Percentiles rank a stretch among this genome's conserved stretches.
These are phyloP conservation scores for Drosophila falleni DNA, from an alignment of 2,888 invertebrate species.

Conservation along the genomic window DNA sequence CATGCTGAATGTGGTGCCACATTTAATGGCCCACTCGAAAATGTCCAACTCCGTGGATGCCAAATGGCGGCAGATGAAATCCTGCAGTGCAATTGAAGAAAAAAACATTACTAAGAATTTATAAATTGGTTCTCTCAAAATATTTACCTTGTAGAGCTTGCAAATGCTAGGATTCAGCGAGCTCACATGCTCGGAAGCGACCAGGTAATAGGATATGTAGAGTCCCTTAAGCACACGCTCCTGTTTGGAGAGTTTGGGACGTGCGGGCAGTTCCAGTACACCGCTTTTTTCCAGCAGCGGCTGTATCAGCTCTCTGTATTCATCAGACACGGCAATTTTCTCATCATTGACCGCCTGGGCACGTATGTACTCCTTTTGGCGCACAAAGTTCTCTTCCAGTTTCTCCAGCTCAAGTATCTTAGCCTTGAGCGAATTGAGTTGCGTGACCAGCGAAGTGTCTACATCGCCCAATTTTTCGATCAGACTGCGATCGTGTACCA, in stretches of 20 bases:
- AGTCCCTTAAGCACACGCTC: constrained; percentile 87
- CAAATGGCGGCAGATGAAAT: constrained; percentile 86
- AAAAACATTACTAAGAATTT: not conserved
- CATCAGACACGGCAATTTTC: constrained; percentile 83
- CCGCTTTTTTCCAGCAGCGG: constrained; percentile 77
- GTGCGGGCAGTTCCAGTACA: constrained; percentile 60
- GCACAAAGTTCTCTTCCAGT: constrained; percentile 87
- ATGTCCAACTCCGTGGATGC: constrained; percentile 87
- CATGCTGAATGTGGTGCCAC: constrained; percentile 91
- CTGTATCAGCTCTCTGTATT: constrained; percentile 80
- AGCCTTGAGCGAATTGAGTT: constrained; percentile 87
- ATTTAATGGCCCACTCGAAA: constrained; percentile 89
- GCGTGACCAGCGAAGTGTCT: constrained; percentile 84
- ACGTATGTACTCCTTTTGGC: constrained; percentile 87
- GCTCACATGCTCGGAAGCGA: constrained; percentile 86
- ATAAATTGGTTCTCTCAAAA: not conserved
- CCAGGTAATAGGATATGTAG: constrained; percentile 87
- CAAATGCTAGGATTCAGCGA: constrained; percentile 86
- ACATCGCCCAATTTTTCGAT: constrained; percentile 85
- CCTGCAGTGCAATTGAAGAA: constrained; percentile 50
- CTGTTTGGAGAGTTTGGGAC: constrained; percentile 81
- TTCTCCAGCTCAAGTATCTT: constrained; percentile 87
- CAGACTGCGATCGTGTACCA: constrained; percentile 82
- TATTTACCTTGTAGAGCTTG: constrained; percentile 82
- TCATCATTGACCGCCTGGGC: constrained; percentile 87